Conservation (phyloP, 2,113 vertebrate genomes). For the Ptilorrhoa leucosticta region DNA sequence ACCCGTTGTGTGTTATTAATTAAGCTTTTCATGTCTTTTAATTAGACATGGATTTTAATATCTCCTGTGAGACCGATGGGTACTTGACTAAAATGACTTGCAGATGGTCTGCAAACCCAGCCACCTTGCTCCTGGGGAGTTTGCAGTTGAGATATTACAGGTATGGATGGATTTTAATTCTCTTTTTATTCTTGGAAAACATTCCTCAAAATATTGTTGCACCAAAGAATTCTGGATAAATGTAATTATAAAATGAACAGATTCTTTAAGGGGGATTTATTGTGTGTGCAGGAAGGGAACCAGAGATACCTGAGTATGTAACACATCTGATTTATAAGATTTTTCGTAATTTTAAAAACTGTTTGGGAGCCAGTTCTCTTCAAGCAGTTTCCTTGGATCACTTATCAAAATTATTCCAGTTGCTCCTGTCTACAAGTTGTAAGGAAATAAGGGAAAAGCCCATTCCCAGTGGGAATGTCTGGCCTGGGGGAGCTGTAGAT, state of each 20-base stretch:
- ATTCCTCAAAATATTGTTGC: neutral
- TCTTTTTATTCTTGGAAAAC: neutral
- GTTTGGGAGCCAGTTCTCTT: neutral
- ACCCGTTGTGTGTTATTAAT: neutral
- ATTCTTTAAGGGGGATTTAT: neutral
- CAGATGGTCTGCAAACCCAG: slow-evolving; percentile 76
- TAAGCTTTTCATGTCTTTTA: slow-evolving; percentile 57
- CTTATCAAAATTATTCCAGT: neutral
- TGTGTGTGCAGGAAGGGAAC: neutral
- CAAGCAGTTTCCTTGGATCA: neutral
- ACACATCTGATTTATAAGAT: neutral
- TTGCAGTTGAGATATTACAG: slow-evolving; percentile 74
- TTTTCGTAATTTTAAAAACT: neutral
- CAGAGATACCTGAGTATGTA: accelerated
- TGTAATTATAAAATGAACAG: neutral
- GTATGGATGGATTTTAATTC: slow-evolving; percentile 45
- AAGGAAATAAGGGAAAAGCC: neutral
- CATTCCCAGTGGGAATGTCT: neutral
- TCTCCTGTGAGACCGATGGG: slow-evolving; percentile 85
- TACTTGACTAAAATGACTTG: slow-evolving; percentile 85
- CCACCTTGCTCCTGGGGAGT: slow-evolving; percentile 49
- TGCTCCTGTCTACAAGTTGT: neutral
- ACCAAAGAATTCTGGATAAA: neutral
- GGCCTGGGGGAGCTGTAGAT: neutral
- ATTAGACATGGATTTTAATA: slow-evolving; percentile 79